phyloP scores from a whole-genome alignment of 2,113 vertebrate species.

The Cyphotilapia sp. region DNA sequence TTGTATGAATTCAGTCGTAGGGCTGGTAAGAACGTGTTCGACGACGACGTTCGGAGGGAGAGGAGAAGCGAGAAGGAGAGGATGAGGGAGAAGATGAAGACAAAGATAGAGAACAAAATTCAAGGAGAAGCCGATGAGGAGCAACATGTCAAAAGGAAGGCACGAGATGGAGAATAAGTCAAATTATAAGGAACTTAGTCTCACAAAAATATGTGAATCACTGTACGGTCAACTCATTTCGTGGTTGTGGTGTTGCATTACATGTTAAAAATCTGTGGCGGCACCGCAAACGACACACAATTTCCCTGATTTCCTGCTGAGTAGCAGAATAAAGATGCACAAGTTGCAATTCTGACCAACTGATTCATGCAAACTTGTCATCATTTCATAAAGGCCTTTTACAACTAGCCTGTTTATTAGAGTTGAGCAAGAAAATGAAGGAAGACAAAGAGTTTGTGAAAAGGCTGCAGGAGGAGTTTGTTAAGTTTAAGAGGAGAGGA shows the following conservation, averaged over 20 bases:
- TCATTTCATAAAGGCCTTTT: background rate
- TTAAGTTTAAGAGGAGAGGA: background rate
- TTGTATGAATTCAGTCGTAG: background rate
- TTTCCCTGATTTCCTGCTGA: background rate
- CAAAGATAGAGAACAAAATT: background rate
- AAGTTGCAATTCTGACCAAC: background rate
- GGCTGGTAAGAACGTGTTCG: background rate
- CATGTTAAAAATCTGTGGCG: background rate
- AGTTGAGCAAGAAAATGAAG: background rate
- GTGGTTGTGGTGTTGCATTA: accelerated
- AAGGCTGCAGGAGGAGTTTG: background rate
- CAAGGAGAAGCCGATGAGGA: background rate
- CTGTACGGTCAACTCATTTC: background rate
- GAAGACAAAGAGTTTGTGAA: background rate
- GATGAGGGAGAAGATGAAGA: background rate
- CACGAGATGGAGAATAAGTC: background rate
- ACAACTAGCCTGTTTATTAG: too few species aligned
- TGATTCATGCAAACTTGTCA: background rate
- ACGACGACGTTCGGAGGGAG: background rate
- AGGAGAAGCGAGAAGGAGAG: background rate
- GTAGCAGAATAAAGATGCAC: background rate
- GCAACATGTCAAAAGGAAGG: background rate
- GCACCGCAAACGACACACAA: accelerated
- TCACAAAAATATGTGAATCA: background rate
- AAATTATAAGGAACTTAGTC: background rate